phyloP scores from a whole-genome alignment of 1,140 invertebrate genomes.

The Papilio xuthus region DNA sequence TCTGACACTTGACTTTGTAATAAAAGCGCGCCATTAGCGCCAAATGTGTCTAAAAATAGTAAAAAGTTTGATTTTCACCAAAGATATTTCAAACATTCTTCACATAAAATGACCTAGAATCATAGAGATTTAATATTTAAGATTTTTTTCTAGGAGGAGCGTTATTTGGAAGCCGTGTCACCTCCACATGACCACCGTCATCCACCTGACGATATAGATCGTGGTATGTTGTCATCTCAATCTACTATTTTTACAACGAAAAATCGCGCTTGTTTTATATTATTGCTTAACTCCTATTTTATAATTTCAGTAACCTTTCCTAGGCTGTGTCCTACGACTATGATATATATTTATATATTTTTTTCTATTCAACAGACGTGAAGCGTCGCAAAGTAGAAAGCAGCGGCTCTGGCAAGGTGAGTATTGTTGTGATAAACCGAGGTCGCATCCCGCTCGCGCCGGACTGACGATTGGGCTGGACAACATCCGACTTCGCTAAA shows the following conservation, averaged over 20 bases:
- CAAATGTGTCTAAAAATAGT: no score
- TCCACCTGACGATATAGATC: slow-evolving; percentile 70
- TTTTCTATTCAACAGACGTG: slow-evolving; percentile 82
- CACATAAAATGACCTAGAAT: background rate
- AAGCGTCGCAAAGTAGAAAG: slow-evolving; percentile 91
- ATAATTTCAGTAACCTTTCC: no score
- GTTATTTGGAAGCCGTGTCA: slow-evolving; percentile 73
- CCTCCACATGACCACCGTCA: slow-evolving; percentile 73
- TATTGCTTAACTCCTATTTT: background rate
- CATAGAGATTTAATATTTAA: background rate
- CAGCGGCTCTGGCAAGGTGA: slow-evolving; percentile 87
- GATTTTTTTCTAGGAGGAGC: slow-evolving; percentile 62
- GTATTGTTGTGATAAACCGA: slow-evolving; percentile 82
- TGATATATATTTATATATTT: background rate
- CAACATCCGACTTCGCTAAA: slow-evolving; percentile 39
- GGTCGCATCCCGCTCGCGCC: slow-evolving; percentile 76
- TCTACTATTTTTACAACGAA: no score
- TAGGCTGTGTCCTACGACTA: background rate
- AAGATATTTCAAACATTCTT: background rate
- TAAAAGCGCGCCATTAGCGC: no score
- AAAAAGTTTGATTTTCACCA: background rate
- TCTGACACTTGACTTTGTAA: no score
- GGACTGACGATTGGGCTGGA: slow-evolving; percentile 81
- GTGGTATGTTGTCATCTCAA: slow-evolving; percentile 58
- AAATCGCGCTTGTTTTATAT: no score